phyloP scores from a whole-genome alignment of 2,113 vertebrate species.

The Podarcis cretensis region DNA sequence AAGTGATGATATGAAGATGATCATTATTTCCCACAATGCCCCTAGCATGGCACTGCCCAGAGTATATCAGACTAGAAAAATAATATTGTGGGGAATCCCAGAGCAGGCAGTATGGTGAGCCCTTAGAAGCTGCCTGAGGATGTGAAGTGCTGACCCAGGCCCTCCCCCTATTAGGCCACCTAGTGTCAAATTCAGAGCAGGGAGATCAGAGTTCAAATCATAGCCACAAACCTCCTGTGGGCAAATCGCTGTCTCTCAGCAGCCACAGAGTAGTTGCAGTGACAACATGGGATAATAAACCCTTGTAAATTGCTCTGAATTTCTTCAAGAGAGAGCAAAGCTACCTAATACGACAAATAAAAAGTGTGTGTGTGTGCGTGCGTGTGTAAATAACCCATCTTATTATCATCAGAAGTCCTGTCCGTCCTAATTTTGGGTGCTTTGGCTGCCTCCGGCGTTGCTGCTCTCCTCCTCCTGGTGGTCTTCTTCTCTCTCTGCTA shows the following conservation, averaged over 20 bases:
- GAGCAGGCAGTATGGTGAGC: not conserved
- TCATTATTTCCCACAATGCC: not conserved
- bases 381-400: not conserved
- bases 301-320: not conserved
- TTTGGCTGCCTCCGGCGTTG: slow-evolving; percentile 76
- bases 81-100: not conserved
- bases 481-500: slow-evolving; percentile 82
- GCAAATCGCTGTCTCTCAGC: not conserved
- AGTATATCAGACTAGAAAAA: not conserved
- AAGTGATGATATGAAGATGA: no score
- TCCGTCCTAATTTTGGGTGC: slow-evolving; percentile 81
- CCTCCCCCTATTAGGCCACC: no score
- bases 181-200: not conserved
- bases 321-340: not conserved
- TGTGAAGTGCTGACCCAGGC: not conserved
- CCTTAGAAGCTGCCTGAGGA: not conserved
- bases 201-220: not conserved
- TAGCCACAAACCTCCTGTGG: not conserved
- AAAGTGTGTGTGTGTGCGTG: not conserved
- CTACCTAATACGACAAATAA: no score
- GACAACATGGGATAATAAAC: not conserved
- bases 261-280: not conserved
- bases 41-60: not conserved
- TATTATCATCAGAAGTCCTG: slow-evolving; percentile 76
- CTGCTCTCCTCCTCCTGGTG: slow-evolving; percentile 80